Evolutionary conservation across 2,113 vertebrate genomes (phyloP), one percentile per base, ranked within the genome.

Genomic region (Eurystomus gularis): DNA sequence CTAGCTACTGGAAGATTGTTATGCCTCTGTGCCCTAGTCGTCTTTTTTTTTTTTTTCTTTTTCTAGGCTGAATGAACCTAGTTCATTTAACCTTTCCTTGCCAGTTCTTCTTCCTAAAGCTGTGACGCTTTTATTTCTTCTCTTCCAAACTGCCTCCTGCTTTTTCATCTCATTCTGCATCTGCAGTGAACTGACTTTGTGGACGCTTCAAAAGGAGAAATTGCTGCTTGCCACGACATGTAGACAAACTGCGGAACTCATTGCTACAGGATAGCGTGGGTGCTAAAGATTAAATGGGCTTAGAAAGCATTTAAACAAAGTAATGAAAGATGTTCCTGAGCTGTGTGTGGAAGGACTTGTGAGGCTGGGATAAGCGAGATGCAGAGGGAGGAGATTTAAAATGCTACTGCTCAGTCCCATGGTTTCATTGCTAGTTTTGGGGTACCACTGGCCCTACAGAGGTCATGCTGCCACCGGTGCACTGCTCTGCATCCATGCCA

Each of bases 51-150:
- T 64, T 44, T 60, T 82, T 19, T 24, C 7, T 37, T 24, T 33
- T 58, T 11, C 58, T 42, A 57, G 90, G 40, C 58, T 91, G 91
- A 84, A 92, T 39, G 78, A 93, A 87, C 87, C 44, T 62, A 82
- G 90, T 86, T 96, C 82, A 7, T 90, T 96, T 94, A 95, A 96
- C 96, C 92, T 97, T 79, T 96, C 84, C 61, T 65, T 89, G 78
- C 80, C 75, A 79, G 89, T 68, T 83, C 28, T 82, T 94, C 75
- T 87, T 96, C 93, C 73, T 84, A 69, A 82, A 95, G 75, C 78
- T 88, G 49, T 62, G 82, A 69, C 0, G 20, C 54, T 93, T 94
- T 93, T 91, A 91, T 93, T 96, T 95, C 78, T 96, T 94, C 87
- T 95, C 61, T 66, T 72, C 29, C 1, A 4, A 75, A 69, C 92